phyloP scores from a whole-genome alignment of 2,113 vertebrate genomes.

The Ploceus nigricollis region DNA sequence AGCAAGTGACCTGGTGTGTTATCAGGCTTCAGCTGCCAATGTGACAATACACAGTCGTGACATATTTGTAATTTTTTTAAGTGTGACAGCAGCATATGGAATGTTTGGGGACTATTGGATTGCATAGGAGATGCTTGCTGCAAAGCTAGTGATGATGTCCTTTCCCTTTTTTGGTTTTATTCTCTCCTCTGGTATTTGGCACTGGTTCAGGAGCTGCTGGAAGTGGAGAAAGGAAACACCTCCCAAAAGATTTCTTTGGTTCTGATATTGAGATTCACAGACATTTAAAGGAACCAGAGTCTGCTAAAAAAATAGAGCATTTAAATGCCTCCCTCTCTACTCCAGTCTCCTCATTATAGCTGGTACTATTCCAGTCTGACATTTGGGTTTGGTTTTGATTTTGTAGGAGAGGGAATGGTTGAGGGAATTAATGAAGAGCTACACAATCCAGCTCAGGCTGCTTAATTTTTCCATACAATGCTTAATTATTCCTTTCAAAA shows the following conservation, averaged over 20 bases:
- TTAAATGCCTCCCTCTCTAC: neutral
- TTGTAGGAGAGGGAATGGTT: neutral
- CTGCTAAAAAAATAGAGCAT: neutral
- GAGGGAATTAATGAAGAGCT: neutral
- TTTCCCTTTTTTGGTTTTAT: slow-evolving; percentile 13
- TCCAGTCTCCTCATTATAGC: neutral
- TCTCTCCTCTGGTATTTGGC: neutral
- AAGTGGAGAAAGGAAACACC: slow-evolving; percentile 4
- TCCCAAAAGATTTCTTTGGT: neutral
- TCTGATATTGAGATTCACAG: neutral
- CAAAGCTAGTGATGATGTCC: neutral
- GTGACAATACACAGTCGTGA: neutral
- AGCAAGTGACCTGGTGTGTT: neutral
- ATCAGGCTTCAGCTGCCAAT: neutral
- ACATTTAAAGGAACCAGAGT: neutral
- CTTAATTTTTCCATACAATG: neutral
- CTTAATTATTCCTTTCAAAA: neutral
- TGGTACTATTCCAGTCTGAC: neutral
- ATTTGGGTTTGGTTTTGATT: neutral
- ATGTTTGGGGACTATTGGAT: neutral
- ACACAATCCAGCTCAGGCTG: neutral
- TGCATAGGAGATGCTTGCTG: neutral
- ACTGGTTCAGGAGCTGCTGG: neutral
- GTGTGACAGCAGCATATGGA: neutral
- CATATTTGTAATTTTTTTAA: neutral